phyloP scores from a whole-genome alignment of 1,140 invertebrate genomes.

The Drosophila arawakana region DNA sequence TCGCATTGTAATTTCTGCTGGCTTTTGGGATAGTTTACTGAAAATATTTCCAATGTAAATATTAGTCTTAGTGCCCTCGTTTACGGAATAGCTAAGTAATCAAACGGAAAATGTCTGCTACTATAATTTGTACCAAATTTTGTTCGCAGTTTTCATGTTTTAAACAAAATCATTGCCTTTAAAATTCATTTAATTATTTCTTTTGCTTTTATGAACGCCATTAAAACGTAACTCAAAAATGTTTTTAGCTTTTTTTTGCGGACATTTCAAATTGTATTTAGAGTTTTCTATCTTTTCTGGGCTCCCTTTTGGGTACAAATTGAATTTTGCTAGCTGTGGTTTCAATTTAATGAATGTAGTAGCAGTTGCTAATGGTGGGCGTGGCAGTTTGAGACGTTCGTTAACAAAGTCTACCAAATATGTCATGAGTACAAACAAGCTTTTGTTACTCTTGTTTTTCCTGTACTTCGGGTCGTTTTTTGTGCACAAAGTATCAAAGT shows the following conservation, averaged over 20 bases:
- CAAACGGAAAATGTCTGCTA: background rate
- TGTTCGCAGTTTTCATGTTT: no score
- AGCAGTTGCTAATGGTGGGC: constrained; percentile 32
- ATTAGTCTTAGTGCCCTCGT: background rate
- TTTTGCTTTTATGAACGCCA: no score
- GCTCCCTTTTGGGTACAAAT: constrained; percentile 74
- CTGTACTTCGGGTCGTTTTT: constrained; percentile 24
- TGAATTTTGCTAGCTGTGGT: constrained; percentile 71
- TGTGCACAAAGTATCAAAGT: constrained; percentile 57
- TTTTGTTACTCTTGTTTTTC: background rate
- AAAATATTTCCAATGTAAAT: background rate
- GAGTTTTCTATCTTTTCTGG: constrained; percentile 9
- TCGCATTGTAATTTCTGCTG: constrained; percentile 67
- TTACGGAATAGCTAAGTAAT: background rate
- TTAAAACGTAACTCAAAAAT: constrained; percentile 13
- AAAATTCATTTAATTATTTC: no score
- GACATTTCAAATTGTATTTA: constrained; percentile 5
- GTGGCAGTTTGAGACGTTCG: constrained; percentile 35
- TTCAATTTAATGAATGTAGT: constrained; percentile 59
- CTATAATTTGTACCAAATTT: background rate
- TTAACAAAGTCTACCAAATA: constrained; percentile 25
- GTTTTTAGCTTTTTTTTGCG: constrained; percentile 6
- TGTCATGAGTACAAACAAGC: constrained; percentile 23
- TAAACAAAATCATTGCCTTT: no score
- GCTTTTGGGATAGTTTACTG: background rate